Evolutionary conservation across 2,888 invertebrate genomes (phyloP).

Genomic region (Trichogramma evanescens): DNA sequence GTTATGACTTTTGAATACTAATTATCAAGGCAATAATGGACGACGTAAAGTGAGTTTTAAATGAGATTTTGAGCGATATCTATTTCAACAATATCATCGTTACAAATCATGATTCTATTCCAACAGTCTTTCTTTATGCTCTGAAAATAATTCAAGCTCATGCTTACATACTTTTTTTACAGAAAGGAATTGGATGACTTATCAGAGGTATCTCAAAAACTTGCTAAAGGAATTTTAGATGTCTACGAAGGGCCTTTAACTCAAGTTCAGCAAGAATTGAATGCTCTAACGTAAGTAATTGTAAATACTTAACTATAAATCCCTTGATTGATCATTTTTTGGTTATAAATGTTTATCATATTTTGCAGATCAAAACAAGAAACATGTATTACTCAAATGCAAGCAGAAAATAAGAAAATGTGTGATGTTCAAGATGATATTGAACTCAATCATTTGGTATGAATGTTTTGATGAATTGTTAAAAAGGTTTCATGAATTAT

Average conservation of each 20-base stretch:
- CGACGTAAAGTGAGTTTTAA: too few species aligned
- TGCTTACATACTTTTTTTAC: background rate
- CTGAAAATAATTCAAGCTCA: too few species aligned
- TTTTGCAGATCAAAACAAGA: conserved; percentile 40
- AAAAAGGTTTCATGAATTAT: background rate
- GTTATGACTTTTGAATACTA: too few species aligned
- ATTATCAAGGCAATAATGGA: too few species aligned
- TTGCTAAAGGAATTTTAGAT: conserved; percentile 40
- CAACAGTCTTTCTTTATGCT: too few species aligned
- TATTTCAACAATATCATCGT: too few species aligned
- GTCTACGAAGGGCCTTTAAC: conserved; percentile 42
- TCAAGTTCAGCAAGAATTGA: conserved; percentile 42
- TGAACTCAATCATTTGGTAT: conserved; percentile 45
- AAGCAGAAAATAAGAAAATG: conserved; percentile 40
- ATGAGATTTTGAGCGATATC: too few species aligned
- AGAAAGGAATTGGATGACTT: conserved; percentile 27
- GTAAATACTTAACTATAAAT: background rate
- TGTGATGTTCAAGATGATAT: conserved; percentile 33
- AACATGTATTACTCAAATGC: conserved; percentile 36
- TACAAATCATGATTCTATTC: too few species aligned
- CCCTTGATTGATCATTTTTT: background rate
- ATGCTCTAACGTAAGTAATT: conserved; percentile 45
- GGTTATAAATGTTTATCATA: conserved; percentile 8
- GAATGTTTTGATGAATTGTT: conserved; percentile 26
- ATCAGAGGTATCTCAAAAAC: conserved; percentile 31